Evolutionary conservation across 2,888 invertebrate genomes (phyloP), one percentile per base, ranked within the genome.

Genomic region (Melolontha melolontha): DNA sequence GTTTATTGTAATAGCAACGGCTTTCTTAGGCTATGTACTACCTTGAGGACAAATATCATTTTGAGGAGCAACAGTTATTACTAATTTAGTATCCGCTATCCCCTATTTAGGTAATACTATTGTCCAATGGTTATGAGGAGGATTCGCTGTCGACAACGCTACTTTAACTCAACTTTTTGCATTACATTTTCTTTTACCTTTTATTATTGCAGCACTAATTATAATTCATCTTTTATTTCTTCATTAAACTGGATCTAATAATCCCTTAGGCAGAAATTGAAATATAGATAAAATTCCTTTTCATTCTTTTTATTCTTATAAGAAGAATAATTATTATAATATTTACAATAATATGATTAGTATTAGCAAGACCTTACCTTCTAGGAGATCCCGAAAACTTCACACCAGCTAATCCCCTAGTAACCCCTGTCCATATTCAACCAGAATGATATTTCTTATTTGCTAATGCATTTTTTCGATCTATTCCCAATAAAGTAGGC

Each of bases 401-500:
- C 84, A 89, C 87, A 16, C 88, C 88, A 0, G 91, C 91, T 4
- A 91, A 91, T 72, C 87, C 89, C 0, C 76, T 91, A 84, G 85
- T 89, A 12, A 92, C 91, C 0, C 92, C 92, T 0, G 80, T 87
- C 8, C 92, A 92, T 79, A 92, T 92, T 85, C 91, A 92, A 87
- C 92, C 91, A 51, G 93, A 94, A 88, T 93, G 92, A 89, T 93
- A 93, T 81, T 94, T 93, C 77, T 81, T 93, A 85, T 93, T 92
- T 86, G 92, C 92, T 11, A 93, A 93, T 82, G 91, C 92, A 14
- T 92, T 93, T 85, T 75, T 93, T 77, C 92, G 92, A 27, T 91
- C 92, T 42, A 91, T 93, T 67, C 92, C 92, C 5, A 92, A 91
- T 85, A 92, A 93, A 87, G 79, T 92, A 84, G 91, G 92, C 63